Base-by-base conservation (phyloP, 2,888 invertebrate species). In the Andrena bucephala region DNA sequence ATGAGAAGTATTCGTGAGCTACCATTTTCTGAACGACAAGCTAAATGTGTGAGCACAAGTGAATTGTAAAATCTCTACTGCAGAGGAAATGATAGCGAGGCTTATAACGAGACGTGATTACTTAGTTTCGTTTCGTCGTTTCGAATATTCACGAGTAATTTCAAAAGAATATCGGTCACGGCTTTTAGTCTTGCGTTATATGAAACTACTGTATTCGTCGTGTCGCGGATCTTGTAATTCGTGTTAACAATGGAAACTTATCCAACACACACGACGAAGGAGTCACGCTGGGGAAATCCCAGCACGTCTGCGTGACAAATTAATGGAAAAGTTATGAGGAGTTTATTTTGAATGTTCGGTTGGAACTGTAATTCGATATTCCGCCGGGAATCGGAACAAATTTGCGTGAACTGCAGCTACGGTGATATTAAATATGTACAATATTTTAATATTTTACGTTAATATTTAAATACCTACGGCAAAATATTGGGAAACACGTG, bases 251-350 rank as follows among this genome's bases (percentile, higher is more conserved):
- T 36, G 33, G 54, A 54, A 24, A 65, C 65, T 54, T 54, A 65
- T 54, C 6, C 42, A 59, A 69, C 69, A 10, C 20, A 2, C 27
- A 4, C 29, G 54, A 6, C 54, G 54, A 54, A 20, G 29, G 16
- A 63, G 63, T 36, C 36, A 65, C 54, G 13, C 48, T 24, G 48
- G 60, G 36, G 20, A 62, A 71, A 71, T 52, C 62, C 31, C n/a
- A 50, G 27, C 31, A 20, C 36, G 29, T 29, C 10, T 42, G 42
- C 24, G 42, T 65, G 42, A 54, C 16, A 33, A 16, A 65, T 63
- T 65, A 65, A 65, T 65, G 72, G 74, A 67, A 67, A 74, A 24
- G 16, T 74, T 59, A 67, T 16, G 57, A 33, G 59, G 59, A 74
- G 42, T 74, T 67, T 57, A 59, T 24, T 48, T 65, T 48, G 13